phyloP scores from a whole-genome alignment of 2,113 vertebrate species.

The Eonycteris spelaea region DNA sequence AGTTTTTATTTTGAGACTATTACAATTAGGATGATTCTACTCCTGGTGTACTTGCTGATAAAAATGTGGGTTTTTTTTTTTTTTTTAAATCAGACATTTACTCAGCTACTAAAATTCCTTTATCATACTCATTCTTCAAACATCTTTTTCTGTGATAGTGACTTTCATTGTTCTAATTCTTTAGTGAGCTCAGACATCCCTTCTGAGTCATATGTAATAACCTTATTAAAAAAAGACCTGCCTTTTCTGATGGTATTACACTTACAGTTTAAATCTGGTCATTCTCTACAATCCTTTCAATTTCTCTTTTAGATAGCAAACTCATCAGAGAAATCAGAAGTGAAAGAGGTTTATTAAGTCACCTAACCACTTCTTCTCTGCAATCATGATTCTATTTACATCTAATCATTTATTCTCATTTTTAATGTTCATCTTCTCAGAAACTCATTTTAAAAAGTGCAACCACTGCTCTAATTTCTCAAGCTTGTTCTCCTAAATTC shows the following conservation, averaged over 20 bases:
- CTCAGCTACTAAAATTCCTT: background rate
- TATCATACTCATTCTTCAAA: background rate
- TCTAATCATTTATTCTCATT: conserved; percentile 36
- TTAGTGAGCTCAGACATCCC: background rate
- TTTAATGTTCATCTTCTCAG: conserved; percentile 54
- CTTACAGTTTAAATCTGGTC: conserved; percentile 13
- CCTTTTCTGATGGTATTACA: conserved; percentile 13
- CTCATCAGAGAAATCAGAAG: conserved; percentile 1
- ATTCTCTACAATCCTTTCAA: conserved; percentile 23
- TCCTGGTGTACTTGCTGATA: background rate
- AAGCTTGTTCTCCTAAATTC: conserved; percentile 31
- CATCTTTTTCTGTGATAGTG: background rate
- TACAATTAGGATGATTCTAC: background rate
- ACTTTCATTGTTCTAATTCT: background rate
- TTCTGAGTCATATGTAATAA: background rate
- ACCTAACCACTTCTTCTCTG: conserved; percentile 30
- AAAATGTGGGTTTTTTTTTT: background rate
- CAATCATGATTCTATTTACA: conserved; percentile 42
- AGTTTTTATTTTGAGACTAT: background rate
- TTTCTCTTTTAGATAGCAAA: conserved; percentile 4
- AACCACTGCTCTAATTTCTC: conserved; percentile 47
- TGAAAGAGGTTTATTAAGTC: conserved; percentile 41
- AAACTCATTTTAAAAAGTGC: conserved; percentile 46
- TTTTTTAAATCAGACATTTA: conserved; percentile 19
- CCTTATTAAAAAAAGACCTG: background rate